Evolutionary conservation across 2,888 invertebrate genomes (phyloP), one percentile per base, ranked within the genome.

Genomic region (Amblyjoppa fuscipennis): DNA sequence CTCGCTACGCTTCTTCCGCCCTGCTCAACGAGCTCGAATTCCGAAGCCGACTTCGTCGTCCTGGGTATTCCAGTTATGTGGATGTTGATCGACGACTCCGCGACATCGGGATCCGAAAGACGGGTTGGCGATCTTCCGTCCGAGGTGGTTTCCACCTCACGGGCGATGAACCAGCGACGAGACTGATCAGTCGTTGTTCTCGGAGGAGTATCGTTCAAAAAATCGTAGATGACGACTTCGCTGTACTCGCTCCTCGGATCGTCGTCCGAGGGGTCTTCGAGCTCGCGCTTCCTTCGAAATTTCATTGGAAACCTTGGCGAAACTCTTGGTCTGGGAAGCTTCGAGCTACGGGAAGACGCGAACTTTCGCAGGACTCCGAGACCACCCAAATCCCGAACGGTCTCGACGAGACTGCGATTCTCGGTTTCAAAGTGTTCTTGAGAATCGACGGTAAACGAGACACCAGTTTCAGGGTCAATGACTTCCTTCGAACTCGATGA

Each of bases 31-130:
- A 53, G 9, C n/a, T 34, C 45, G 45, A 28, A 38, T 41, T 79
- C 61, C 13, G n/a, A 13, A 45, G 16, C 20, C 5, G 51, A 20
- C 31, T 80, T 79, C 9, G 25, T 31, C 56, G 16, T 56, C 34
- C n/a, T 41, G 1, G 85, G 80, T 28, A 71, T 25, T 49, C 80
- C 83, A 2, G 66, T 49, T 59, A 84, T 77, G 16, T 59, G 81
- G 66, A 84, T 84, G 74, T 81, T 86, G 20, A 83, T 81, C 51
- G 75, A 74, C 7, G 86, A 69, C 3, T 61, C 81, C 4, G 16
- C 61, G 28, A 20, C 74, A n/a, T 81, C 66, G 51, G n/a, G 68
- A 0, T 61, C 11, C 51, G 31, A 53, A 16, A 34, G 56, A 25
- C 13, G 53, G 13, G 34, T 25, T n/a, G 59, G 70, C 20, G 28